Conservation (phyloP, 1,140 invertebrate genomes). For the Lerema accius region DNA sequence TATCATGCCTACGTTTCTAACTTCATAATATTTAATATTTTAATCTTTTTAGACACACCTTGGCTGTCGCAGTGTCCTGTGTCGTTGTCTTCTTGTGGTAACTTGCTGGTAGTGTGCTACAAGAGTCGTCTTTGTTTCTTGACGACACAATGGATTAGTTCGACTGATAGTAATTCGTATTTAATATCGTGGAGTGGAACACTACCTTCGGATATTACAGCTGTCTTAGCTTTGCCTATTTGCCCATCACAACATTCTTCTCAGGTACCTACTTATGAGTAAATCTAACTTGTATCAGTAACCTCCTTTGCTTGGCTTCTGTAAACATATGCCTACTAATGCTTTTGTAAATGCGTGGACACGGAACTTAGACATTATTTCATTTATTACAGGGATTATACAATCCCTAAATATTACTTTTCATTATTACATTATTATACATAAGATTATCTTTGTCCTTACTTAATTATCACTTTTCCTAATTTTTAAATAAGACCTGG, state of each 20-base stretch:
- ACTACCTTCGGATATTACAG: conserved; percentile 78
- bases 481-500: too few species aligned
- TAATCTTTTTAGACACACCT: conserved; percentile 80
- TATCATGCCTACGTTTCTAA: conserved; percentile 2
- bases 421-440: too few species aligned
- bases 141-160: conserved; percentile 85
- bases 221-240: conserved; percentile 77
- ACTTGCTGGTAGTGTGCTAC: conserved; percentile 87
- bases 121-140: conserved; percentile 86
- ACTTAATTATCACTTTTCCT: too few species aligned
- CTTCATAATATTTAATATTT: conserved; percentile 8
- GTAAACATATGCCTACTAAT: too few species aligned
- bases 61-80: conserved; percentile 89
- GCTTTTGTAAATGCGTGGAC: too few species aligned
- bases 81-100: conserved; percentile 89
- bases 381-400: too few species aligned
- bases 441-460: too few species aligned
- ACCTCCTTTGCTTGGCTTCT: too few species aligned
- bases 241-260: conserved; percentile 85
- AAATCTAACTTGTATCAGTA: too few species aligned
- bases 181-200: conserved; percentile 83
- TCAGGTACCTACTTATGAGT: too few species aligned
- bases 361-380: too few species aligned
- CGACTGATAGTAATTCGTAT: conserved; percentile 78
- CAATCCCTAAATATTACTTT: too few species aligned